Evolutionary conservation across 2,113 vertebrate genomes (phyloP).

Genomic region (Gobiocypris rarus): DNA sequence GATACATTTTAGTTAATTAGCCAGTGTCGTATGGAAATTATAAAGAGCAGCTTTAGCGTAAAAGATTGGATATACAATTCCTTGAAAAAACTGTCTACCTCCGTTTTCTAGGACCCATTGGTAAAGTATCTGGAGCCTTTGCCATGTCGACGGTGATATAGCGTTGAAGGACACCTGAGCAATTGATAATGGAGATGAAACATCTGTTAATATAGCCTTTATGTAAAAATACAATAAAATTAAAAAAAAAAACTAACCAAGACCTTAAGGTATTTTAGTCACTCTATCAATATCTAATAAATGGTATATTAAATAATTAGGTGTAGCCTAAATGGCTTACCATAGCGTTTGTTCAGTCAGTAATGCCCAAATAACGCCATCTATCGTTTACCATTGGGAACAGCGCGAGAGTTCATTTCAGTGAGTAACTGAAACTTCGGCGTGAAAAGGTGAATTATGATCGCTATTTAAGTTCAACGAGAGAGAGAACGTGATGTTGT

Average conservation of each 20-base stretch:
- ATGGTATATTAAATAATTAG: background rate
- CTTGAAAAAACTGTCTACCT: conserved; percentile 65
- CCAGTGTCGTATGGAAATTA: background rate
- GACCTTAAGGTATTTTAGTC: background rate
- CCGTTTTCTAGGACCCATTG: conserved; percentile 70
- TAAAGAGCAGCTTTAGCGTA: conserved; percentile 3
- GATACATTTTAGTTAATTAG: background rate
- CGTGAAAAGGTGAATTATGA: background rate
- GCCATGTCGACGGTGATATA: conserved; percentile 63
- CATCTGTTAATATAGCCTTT: background rate
- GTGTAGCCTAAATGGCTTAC: conserved; percentile 1
- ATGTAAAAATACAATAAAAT: background rate
- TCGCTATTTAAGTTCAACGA: background rate
- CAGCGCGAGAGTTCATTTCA: background rate
- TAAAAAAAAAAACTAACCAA: background rate
- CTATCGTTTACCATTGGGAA: conserved; percentile 53
- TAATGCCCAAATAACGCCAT: conserved; percentile 61
- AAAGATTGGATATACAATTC: background rate
- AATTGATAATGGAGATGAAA: background rate
- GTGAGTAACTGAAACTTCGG: background rate
- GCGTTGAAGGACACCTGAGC: conserved; percentile 32
- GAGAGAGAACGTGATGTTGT: background rate
- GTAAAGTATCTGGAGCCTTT: conserved; percentile 69
- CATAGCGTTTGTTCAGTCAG: background rate
- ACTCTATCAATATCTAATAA: background rate